These are phyloP conservation scores for Temnothorax nylanderi DNA, from an alignment of 1,140 invertebrate genomes.

Conservation along the genomic window DNA sequence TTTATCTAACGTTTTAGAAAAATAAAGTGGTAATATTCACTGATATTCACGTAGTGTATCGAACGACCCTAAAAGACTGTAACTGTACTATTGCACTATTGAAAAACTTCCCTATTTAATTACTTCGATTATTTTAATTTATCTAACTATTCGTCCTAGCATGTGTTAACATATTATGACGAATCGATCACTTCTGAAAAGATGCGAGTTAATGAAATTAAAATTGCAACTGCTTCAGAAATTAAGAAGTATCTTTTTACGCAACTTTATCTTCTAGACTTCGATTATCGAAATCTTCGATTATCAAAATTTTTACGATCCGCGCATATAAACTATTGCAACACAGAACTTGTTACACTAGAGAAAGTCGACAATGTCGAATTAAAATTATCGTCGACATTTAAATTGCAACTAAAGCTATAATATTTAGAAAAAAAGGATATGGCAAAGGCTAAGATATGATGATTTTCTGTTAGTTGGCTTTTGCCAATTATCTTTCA, in stretches of 20 bases:
- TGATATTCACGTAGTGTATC: background rate
- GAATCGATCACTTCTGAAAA: conserved; percentile 7
- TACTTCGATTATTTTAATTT: background rate
- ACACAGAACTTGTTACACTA: background rate
- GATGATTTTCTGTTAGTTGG: background rate
- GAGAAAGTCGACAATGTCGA: background rate
- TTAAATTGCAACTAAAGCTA: background rate
- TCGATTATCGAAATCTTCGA: background rate
- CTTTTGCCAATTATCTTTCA: background rate
- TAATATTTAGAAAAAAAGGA: background rate
- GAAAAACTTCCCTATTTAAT: background rate
- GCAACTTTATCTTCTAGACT: background rate
- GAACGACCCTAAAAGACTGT: background rate
- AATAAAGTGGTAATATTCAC: background rate
- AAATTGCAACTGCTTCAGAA: background rate
- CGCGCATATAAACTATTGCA: background rate
- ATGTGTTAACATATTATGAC: conserved; percentile 7
- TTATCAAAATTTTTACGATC: background rate
- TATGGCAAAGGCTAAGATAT: background rate
- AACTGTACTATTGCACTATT: background rate
- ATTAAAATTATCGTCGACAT: background rate
- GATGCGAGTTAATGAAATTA: background rate
- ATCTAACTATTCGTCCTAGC: background rate
- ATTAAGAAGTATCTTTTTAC: background rate
- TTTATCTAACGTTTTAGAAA: background rate